Conservation (phyloP, 2,888 invertebrate genomes). For the Xestoiulus laeticollis region DNA sequence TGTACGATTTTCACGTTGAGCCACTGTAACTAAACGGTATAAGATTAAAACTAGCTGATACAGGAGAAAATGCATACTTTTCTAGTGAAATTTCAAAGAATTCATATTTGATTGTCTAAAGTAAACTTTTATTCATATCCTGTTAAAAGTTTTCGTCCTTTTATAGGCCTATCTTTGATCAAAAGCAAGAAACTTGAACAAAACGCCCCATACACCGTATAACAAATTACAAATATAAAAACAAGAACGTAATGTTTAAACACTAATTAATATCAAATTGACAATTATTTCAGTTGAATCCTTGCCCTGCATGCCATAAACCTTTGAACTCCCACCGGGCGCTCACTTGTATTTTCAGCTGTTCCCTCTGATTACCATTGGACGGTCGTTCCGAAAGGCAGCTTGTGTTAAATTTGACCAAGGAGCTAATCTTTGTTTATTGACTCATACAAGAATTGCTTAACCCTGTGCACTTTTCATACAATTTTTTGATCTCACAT, state of each 20-base stretch:
- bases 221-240: no score
- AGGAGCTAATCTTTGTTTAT: background rate
- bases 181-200: no score
- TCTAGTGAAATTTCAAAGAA: no score
- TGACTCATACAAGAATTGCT: background rate
- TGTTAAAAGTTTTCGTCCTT: no score
- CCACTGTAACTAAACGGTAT: no score
- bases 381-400: background rate
- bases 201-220: no score
- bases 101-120: no score
- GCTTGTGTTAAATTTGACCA: background rate
- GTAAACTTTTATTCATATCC: no score
- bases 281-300: background rate
- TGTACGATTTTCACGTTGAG: no score
- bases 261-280: background rate
- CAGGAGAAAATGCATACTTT: no score
- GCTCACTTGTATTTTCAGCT: background rate
- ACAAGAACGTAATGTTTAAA: background rate
- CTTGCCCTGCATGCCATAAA: background rate
- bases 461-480: constrained; percentile 23
- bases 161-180: no score
- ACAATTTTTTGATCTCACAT: constrained; percentile 7
- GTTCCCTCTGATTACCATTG: background rate
- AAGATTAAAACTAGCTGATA: no score
- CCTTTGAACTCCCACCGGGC: background rate